Percentiles rank a stretch among this genome's conserved stretches.
These are phyloP conservation scores for Lethrus apterus DNA, from an alignment of 1,140 invertebrate genomes.

Conservation along the genomic window DNA sequence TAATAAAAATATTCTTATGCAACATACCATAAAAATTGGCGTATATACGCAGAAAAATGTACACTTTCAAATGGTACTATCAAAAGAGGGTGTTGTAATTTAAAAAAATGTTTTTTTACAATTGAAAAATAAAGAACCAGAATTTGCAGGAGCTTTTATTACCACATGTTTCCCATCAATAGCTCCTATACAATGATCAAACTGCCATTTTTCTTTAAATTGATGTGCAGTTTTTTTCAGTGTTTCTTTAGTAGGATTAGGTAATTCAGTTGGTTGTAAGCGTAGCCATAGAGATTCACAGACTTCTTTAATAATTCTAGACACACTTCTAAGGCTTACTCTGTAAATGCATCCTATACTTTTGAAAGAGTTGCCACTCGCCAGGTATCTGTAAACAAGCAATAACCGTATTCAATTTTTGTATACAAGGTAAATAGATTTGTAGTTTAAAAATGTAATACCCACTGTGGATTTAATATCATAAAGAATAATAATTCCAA, in stretches of 20 bases:
- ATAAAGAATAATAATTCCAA: no score
- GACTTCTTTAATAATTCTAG: neutral
- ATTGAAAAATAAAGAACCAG: neutral
- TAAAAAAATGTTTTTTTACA: no score
- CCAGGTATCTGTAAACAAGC: neutral
- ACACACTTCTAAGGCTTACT: neutral
- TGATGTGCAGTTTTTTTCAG: neutral
- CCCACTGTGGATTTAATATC: no score
- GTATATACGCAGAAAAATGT: no score
- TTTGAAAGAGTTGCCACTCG: neutral
- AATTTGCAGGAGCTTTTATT: neutral
- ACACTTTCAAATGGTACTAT: no score
- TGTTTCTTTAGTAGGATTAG: neutral
- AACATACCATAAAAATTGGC: no score
- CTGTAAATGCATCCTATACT: neutral
- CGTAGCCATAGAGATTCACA: neutral
- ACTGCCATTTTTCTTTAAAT: neutral
- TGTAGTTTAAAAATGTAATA: no score
- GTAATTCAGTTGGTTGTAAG: conserved; percentile 1
- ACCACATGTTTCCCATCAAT: neutral
- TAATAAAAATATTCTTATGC: no score
- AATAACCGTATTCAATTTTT: no score
- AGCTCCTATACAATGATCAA: conserved; percentile 2
- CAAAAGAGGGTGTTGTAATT: no score
- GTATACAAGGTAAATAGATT: no score